These are phyloP conservation scores for Noctua janthina DNA, from an alignment of 2,888 invertebrate genomes.

Conservation along the genomic window DNA sequence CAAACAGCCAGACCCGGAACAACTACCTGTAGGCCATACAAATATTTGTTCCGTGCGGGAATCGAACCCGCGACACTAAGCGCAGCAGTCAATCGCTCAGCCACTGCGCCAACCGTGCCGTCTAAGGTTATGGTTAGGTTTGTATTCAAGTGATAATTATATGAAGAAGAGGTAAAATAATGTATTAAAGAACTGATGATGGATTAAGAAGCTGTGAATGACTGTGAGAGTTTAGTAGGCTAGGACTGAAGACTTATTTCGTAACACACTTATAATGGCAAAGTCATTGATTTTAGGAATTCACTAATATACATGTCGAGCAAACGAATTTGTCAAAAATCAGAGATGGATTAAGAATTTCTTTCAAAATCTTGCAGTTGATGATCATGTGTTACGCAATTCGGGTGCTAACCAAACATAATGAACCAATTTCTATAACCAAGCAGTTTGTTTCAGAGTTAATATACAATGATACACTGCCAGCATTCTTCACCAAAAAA, in stretches of 20 bases:
- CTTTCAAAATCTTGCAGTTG: background rate
- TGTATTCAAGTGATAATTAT: too few relatives aligned
- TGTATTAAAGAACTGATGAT: too few relatives aligned
- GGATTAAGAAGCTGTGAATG: background rate
- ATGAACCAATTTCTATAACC: background rate
- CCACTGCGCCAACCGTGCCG: too few relatives aligned
- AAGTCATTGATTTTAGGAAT: background rate
- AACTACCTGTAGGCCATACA: too few relatives aligned
- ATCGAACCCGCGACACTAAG: too few relatives aligned
- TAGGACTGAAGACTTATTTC: background rate
- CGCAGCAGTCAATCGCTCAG: too few relatives aligned
- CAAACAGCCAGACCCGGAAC: too few relatives aligned
- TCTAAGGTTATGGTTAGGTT: too few relatives aligned
- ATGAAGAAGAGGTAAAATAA: too few relatives aligned
- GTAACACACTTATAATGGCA: background rate
- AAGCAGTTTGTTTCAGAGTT: background rate
- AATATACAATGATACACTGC: conserved; percentile 28
- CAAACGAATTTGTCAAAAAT: background rate
- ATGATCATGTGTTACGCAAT: background rate
- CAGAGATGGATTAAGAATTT: background rate
- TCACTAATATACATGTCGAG: too few relatives aligned
- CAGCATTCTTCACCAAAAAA: conserved; percentile 39
- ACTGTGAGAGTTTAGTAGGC: background rate
- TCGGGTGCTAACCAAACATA: background rate
- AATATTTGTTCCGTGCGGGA: too few relatives aligned